Evolutionary conservation across 1,140 invertebrate genomes (phyloP).

Genomic region (Homalodisca vitripennis): DNA sequence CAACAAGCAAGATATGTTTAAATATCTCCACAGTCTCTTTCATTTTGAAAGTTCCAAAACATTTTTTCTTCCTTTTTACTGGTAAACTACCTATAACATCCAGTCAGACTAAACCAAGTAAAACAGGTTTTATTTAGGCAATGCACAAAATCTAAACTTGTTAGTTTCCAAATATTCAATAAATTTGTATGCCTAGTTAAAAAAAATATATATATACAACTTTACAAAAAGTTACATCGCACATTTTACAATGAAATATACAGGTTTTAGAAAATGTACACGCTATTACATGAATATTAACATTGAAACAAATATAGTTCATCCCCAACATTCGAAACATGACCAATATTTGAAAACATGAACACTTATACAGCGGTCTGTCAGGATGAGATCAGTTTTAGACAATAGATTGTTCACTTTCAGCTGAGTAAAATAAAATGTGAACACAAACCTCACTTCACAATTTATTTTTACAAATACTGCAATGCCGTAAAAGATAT

Average conservation of each 20-base stretch:
- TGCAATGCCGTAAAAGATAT: constrained; percentile 42
- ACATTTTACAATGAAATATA: constrained; percentile 11
- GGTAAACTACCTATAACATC: too few species aligned
- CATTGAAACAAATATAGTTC: not conserved
- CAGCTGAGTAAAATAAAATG: not conserved
- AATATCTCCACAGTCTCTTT: too few species aligned
- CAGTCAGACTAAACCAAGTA: too few species aligned
- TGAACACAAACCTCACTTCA: not conserved
- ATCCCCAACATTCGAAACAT: not conserved
- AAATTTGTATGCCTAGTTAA: not conserved
- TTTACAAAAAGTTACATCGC: constrained; percentile 17
- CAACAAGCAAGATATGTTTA: too few species aligned
- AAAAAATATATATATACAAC: constrained; percentile 15
- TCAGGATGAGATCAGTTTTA: constrained; percentile 8
- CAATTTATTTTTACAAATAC: constrained; percentile 24
- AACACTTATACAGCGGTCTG: not conserved
- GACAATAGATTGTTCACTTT: not conserved
- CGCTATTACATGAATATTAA: not conserved
- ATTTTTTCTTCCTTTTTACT: too few species aligned
- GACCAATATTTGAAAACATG: not conserved
- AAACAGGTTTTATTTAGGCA: not conserved
- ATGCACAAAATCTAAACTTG: not conserved
- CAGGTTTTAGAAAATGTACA: constrained; percentile 7
- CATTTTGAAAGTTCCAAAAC: too few species aligned
- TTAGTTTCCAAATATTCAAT: not conserved